Percentiles rank a stretch among this genome's conserved stretches.
phyloP scores from a whole-genome alignment of 2,888 invertebrate genomes.

The Caenorhabditis afra region DNA sequence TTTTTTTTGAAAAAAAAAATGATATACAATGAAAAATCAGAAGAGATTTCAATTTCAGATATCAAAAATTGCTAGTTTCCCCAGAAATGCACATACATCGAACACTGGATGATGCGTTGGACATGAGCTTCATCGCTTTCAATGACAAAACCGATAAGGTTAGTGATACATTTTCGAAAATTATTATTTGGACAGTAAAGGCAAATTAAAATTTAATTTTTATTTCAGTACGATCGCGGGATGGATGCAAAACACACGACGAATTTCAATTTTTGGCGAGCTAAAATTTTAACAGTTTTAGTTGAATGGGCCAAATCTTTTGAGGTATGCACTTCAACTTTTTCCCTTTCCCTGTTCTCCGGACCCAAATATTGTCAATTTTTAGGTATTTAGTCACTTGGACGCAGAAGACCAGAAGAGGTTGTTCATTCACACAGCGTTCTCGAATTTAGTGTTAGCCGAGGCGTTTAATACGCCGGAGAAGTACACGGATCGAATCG shows the following conservation, averaged over 20 bases:
- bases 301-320: slow-evolving; percentile 80
- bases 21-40: not conserved
- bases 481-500: slow-evolving; percentile 77
- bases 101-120: slow-evolving; percentile 62
- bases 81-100: slow-evolving; percentile 64
- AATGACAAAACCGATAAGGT: slow-evolving; percentile 65
- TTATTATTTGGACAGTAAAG: too few relatives aligned
- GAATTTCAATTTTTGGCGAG: slow-evolving; percentile 79
- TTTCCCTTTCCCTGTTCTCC: not conserved
- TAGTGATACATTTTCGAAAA: not conserved
- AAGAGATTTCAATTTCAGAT: slow-evolving; percentile 39
- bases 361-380: not conserved
- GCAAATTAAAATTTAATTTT: too few relatives aligned
- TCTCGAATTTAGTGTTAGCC: slow-evolving; percentile 79
- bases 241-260: slow-evolving; percentile 66
- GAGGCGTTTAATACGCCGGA: slow-evolving; percentile 80
- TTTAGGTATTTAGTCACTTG: slow-evolving; percentile 70
- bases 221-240: slow-evolving; percentile 59
- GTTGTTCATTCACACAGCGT: slow-evolving; percentile 75
- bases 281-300: slow-evolving; percentile 77
- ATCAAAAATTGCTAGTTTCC: slow-evolving; percentile 65
- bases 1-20: not conserved
- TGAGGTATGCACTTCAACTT: slow-evolving; percentile 60
- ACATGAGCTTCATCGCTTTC: slow-evolving; percentile 58
- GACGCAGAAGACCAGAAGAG: slow-evolving; percentile 69